Evolutionary conservation across 2,113 vertebrate genomes (phyloP), one percentile per base, ranked within the genome.

Genomic region (Paratilapia polleni): DNA sequence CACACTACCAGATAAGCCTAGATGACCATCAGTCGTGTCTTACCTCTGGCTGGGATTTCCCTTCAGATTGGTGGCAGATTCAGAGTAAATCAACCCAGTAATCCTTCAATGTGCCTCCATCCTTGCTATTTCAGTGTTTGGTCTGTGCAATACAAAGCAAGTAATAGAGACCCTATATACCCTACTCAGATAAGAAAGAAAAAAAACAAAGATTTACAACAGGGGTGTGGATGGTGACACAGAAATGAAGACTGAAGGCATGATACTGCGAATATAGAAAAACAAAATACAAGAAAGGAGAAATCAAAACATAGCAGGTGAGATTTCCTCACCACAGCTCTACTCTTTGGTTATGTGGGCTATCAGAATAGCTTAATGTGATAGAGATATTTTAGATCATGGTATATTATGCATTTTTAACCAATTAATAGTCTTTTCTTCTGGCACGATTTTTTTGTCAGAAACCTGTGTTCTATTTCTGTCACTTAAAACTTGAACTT

Each of bases 121-220:
- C 26, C 34, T 60, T 52, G 36, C 49, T 49, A 4, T 14, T 28
- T 38, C 34, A 11, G 59, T 2, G 0, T 77, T 78, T 80, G 47
- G 57, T 59, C 73, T 73, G 58, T 70, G 74, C 43, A 74, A 84
- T 61, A 75, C 54, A 85, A 66, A 83, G 64, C 6, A 83, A 80
- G 61, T 24, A 22, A 66, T 47, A 34, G 20, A 43, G 58, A 66
- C 28, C n/a, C n/a, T n/a, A n/a, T n/a, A 57, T 73, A 68, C 60
- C 49, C 31, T 31, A 31, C 17, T 62, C 34, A 43, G 3, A 77
- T 57, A 31, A 49, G n/a, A 63, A 24, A n/a, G n/a, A 52, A n/a
- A 17, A 17, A 24, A 4, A 78, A 41, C 3, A 76, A 41, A 52
- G 22, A 57, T 12, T 70, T 49, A 28, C 66, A n/a, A 17, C 24